phyloP scores from a whole-genome alignment of 2,113 vertebrate species.

The Tyrannus savana region DNA sequence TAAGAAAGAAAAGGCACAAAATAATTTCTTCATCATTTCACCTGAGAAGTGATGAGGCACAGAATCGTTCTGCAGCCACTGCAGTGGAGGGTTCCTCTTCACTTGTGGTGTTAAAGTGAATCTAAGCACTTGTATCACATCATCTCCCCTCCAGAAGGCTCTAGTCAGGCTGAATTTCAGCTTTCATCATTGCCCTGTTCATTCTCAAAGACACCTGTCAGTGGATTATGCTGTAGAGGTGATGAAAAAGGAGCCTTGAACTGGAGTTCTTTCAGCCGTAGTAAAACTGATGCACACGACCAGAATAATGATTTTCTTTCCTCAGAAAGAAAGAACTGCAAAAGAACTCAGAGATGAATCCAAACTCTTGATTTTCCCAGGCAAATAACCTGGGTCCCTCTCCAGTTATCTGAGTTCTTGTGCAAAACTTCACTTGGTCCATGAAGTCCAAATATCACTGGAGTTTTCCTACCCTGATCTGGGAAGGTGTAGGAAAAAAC shows the following conservation, averaged over 20 bases:
- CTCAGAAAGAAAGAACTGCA: not conserved
- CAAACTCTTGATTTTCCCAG: not conserved
- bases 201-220: not conserved
- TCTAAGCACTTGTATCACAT: not conserved
- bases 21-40: not conserved
- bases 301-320: not conserved
- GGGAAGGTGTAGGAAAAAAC: not conserved
- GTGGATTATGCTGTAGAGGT: not conserved
- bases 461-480: not conserved
- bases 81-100: not conserved
- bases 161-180: not conserved
- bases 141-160: not conserved
- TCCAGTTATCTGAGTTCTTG: not conserved
- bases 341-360: not conserved
- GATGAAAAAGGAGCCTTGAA: not conserved
- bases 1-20: not conserved
- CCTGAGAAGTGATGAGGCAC: not conserved
- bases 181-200: not conserved
- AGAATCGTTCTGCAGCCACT: not conserved
- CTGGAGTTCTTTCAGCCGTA: not conserved
- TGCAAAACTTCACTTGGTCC: not conserved
- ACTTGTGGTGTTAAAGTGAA: not conserved
- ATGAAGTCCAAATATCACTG: not conserved
- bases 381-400: not conserved
- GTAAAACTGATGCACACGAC: not conserved